A percentile compares a stretch with the other conserved stretches of the same genome.
Evolutionary conservation across 2,888 invertebrate species (phyloP).

Genomic region (Rhogogaster chlorosoma): DNA sequence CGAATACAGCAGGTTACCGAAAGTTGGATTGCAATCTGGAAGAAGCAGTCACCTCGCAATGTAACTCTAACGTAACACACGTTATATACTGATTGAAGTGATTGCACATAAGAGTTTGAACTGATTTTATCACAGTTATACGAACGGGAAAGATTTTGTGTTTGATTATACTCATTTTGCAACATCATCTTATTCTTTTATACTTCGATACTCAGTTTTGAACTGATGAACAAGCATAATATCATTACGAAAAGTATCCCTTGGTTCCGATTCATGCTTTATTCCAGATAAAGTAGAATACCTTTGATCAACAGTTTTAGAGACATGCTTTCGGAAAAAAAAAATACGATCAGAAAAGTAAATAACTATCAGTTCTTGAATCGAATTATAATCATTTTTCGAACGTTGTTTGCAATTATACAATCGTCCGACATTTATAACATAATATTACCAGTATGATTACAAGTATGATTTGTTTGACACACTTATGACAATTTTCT

Average conservation of each 20-base stretch:
- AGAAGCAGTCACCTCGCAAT: conserved; percentile 83
- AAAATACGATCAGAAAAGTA: no score
- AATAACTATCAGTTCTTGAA: not conserved
- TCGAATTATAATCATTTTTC: conserved; percentile 16
- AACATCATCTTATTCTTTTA: not conserved
- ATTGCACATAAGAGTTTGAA: not conserved
- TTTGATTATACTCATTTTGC: not conserved
- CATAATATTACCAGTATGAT: not conserved
- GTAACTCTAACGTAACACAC: conserved; percentile 80
- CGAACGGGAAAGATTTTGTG: not conserved
- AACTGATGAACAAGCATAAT: not conserved
- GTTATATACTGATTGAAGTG: conserved; percentile 80
- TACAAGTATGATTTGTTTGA: not conserved
- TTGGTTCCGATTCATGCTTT: not conserved
- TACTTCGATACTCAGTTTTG: not conserved
- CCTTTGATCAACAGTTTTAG: not conserved
- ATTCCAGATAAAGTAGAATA: not conserved
- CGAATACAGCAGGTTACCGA: conserved; percentile 83
- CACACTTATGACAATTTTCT: conserved; percentile 20
- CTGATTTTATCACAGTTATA: not conserved
- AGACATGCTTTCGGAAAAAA: not conserved
- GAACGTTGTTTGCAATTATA: not conserved
- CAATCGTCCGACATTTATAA: not conserved
- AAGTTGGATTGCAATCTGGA: conserved; percentile 85
- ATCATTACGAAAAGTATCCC: not conserved